These are phyloP conservation scores for Rousettus leschenaultii DNA, from an alignment of 2,113 vertebrate species.

Conservation along the genomic window DNA sequence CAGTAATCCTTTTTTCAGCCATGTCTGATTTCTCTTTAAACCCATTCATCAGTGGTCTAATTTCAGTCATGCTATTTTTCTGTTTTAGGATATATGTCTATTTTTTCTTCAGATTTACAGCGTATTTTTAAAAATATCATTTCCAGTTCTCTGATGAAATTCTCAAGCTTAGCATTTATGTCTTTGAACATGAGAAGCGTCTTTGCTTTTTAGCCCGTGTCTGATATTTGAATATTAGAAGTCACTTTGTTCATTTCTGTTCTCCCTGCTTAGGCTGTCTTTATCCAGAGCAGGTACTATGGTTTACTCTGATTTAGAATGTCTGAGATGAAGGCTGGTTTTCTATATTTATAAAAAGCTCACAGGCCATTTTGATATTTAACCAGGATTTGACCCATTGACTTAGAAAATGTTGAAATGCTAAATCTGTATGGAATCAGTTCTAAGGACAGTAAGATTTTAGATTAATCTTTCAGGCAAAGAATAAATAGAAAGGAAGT, in stretches of 20 bases:
- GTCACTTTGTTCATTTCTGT: not conserved
- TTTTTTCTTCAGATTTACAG: not conserved
- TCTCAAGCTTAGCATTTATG: not conserved
- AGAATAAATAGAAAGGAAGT: too few species aligned
- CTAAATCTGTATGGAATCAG: too few species aligned
- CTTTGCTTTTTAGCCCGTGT: not conserved
- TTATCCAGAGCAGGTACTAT: too few species aligned
- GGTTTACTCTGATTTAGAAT: too few species aligned
- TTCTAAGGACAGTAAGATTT: too few species aligned
- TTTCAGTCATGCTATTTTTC: not conserved
- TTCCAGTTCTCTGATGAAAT: not conserved
- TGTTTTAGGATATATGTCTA: not conserved
- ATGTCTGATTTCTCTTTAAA: too few species aligned
- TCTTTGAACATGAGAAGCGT: not conserved
- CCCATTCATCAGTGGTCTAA: too few species aligned
- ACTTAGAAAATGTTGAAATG: not conserved
- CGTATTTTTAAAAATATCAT: not conserved
- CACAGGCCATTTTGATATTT: not conserved
- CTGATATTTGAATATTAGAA: not conserved
- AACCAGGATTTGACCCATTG: not conserved
- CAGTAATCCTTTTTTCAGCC: too few species aligned
- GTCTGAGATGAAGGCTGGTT: too few species aligned
- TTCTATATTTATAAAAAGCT: too few species aligned
- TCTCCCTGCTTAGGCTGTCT: too few species aligned
- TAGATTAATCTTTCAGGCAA: too few species aligned